phyloP scores from a whole-genome alignment of 2,113 vertebrate genomes.

The Nyctibius bracteatus region DNA sequence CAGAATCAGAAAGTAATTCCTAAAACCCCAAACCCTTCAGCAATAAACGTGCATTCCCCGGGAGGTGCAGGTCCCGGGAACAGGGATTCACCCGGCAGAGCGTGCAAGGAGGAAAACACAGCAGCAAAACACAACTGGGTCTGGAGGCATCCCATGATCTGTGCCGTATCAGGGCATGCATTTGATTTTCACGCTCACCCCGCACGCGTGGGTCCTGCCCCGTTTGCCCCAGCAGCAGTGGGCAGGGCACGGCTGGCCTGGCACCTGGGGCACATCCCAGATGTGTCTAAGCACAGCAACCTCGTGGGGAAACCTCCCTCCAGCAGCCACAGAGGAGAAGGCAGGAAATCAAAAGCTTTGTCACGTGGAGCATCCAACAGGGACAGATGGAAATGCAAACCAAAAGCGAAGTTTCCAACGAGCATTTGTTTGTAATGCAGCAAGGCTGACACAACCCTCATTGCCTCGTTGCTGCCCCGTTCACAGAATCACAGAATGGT shows the following conservation, averaged over 20 bases:
- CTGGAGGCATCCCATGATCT: not conserved
- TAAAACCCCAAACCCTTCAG: not conserved
- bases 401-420: not conserved
- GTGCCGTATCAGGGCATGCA: accelerated
- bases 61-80: not conserved
- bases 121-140: not conserved
- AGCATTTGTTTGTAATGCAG: not conserved
- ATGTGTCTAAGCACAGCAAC: not conserved
- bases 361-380: not conserved
- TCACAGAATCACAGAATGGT: too few relatives aligned
- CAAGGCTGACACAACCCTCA: not conserved
- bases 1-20: not conserved
- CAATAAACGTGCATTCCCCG: not conserved
- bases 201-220: not conserved
- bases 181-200: not conserved
- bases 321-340: not conserved
- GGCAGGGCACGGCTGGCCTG: not conserved
- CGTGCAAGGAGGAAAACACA: not conserved
- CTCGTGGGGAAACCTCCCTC: accelerated
- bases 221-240: accelerated
- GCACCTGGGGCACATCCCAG: not conserved
- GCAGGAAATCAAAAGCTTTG: not conserved
- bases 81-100: not conserved
- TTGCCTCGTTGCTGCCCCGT: too few relatives aligned
- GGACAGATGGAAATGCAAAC: not conserved